Evolutionary conservation across 1,140 invertebrate genomes (phyloP).

Genomic region (Trachymyrmex septentrionalis): DNA sequence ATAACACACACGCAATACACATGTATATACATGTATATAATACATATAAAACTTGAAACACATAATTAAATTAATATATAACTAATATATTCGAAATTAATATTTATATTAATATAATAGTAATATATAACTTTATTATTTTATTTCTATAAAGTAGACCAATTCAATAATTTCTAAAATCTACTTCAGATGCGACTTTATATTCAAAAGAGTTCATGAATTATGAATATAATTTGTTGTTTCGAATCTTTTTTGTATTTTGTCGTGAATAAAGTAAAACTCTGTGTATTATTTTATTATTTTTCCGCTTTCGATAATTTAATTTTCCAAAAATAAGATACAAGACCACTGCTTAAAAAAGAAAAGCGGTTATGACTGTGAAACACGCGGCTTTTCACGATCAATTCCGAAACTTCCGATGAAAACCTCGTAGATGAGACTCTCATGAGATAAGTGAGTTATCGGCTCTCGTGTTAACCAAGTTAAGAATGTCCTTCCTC

Average conservation of each 20-base stretch:
- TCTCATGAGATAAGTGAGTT: conserved; percentile 24
- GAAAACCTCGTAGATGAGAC: conserved; percentile 31
- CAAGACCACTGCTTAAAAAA: neutral
- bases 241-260: neutral
- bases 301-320: conserved; percentile 16
- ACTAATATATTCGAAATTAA: no score
- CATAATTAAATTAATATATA: neutral
- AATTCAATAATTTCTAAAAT: neutral
- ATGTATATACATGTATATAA: neutral
- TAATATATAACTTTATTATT: neutral
- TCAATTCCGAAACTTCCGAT: conserved; percentile 36
- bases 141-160: neutral
- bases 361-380: neutral
- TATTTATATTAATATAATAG: neutral
- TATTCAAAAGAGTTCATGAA: neutral
- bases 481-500: conserved; percentile 61
- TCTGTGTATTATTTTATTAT: conserved; percentile 9
- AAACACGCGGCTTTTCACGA: conserved; percentile 10
- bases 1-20: no score
- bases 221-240: neutral
- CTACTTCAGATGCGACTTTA: neutral
- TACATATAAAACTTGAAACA: no score
- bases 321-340: neutral
- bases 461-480: conserved; percentile 36
- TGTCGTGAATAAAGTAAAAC: neutral